Conservation (phyloP, 2,113 vertebrate genomes). For the Apodemus speciosus region DNA sequence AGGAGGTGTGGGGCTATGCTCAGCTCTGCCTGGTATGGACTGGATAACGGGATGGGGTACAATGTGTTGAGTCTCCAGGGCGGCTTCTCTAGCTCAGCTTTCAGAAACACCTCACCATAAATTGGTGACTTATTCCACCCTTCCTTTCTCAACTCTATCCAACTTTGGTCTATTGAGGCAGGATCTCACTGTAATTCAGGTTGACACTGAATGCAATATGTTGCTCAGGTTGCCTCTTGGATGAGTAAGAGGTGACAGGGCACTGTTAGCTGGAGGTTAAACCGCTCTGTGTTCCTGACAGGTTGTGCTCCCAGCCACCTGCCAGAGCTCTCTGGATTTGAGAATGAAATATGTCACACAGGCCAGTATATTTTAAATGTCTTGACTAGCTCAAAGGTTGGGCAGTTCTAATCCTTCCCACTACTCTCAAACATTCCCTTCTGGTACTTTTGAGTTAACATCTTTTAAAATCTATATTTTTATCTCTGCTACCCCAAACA, state of each 20-base stretch:
- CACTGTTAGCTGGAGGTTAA: background rate
- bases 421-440: too few species aligned
- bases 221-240: background rate
- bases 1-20: background rate
- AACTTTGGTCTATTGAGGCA: background rate
- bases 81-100: background rate
- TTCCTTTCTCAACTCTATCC: background rate
- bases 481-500: too few species aligned
- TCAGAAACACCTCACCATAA: fast-evolving
- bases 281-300: too few species aligned
- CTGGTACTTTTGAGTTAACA: too few species aligned
- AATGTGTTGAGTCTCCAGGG: background rate
- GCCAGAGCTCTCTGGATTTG: too few species aligned
- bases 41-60: background rate
- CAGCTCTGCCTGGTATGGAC: background rate
- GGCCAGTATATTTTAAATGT: too few species aligned
- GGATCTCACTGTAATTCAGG: background rate
- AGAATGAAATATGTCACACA: too few species aligned
- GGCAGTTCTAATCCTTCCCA: too few species aligned
- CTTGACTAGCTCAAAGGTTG: too few species aligned
- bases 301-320: too few species aligned
- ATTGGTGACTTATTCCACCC: background rate
- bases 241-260: background rate
- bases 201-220: background rate
- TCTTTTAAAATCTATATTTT: too few species aligned